These are phyloP conservation scores for Drosophila barbarae DNA, from an alignment of 2,888 invertebrate species.

Conservation along the genomic window DNA sequence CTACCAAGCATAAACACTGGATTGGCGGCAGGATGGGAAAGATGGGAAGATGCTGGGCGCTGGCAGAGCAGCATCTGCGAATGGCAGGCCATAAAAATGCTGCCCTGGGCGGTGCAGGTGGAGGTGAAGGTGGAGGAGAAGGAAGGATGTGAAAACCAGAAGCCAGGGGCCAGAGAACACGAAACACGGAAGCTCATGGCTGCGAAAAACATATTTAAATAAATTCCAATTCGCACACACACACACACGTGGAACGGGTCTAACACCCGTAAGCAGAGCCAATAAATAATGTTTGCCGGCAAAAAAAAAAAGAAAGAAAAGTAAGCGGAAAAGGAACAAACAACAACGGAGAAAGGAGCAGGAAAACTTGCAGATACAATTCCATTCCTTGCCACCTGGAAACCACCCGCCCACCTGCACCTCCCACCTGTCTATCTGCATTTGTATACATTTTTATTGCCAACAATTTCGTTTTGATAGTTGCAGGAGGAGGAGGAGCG, in stretches of 20 bases:
- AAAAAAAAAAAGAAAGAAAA: neutral
- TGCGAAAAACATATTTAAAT: constrained; percentile 69
- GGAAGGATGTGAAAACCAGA: neutral
- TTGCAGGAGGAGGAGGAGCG: constrained; percentile 29
- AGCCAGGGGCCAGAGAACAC: neutral
- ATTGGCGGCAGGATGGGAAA: constrained; percentile 7
- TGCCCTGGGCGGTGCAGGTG: constrained; percentile 32
- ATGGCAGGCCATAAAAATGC: constrained; percentile 71
- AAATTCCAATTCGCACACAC: constrained; percentile 65
- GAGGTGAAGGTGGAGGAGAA: neutral
- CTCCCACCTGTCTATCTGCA: constrained; percentile 61
- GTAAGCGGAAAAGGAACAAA: neutral
- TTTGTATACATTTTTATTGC: constrained; percentile 70
- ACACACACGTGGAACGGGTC: constrained; percentile 9
- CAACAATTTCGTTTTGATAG: constrained; percentile 71
- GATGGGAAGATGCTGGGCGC: constrained; percentile 3
- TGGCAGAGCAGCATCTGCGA: constrained; percentile 57
- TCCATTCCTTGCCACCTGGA: constrained; percentile 4
- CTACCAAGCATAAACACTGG: constrained; percentile 46
- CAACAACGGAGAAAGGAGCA: constrained; percentile 17
- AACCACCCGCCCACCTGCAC: constrained; percentile 53
- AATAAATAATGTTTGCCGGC: constrained; percentile 65
- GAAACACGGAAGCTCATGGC: constrained; percentile 21
- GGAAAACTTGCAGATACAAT: constrained; percentile 43
- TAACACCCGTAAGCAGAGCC: constrained; percentile 56